These are phyloP conservation scores for Falco rusticolus DNA, from an alignment of 2,797 vertebrate genomes.

Conservation along the genomic window DNA sequence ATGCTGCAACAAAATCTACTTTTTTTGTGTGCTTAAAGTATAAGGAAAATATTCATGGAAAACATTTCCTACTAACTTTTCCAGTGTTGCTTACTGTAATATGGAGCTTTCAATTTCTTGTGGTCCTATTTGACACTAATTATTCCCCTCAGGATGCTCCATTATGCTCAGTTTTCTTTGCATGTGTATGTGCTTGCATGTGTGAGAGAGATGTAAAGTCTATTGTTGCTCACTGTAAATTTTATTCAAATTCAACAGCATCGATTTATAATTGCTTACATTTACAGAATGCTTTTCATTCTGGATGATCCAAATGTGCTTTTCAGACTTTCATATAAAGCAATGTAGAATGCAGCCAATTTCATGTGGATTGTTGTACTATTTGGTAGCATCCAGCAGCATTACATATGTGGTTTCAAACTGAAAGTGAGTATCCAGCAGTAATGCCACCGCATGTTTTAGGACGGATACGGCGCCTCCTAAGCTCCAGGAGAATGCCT, in stretches of 20 bases:
- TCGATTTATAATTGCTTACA: background rate
- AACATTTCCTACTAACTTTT: constrained; percentile 33
- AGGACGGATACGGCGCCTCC: background rate
- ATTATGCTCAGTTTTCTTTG: constrained; percentile 42
- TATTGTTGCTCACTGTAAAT: background rate
- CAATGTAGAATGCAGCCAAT: background rate
- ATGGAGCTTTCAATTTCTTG: background rate
- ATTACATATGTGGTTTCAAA: background rate
- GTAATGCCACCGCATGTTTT: background rate
- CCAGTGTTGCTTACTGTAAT: background rate
- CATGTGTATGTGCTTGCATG: background rate
- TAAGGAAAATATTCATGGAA: constrained; percentile 30
- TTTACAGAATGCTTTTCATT: background rate
- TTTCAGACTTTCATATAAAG: background rate
- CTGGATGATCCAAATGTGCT: background rate
- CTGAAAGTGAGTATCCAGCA: background rate
- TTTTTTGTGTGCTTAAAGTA: background rate
- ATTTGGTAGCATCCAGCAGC: background rate
- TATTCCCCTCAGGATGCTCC: constrained; percentile 20
- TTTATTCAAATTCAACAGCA: background rate
- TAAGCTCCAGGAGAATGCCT: background rate
- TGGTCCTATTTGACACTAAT: constrained; percentile 28
- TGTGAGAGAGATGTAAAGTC: background rate
- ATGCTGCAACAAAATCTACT: constrained; percentile 9
- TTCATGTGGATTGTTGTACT: background rate